These are phyloP conservation scores for Symphodus melops DNA, from an alignment of 2,113 vertebrate genomes.

Conservation along the genomic window DNA sequence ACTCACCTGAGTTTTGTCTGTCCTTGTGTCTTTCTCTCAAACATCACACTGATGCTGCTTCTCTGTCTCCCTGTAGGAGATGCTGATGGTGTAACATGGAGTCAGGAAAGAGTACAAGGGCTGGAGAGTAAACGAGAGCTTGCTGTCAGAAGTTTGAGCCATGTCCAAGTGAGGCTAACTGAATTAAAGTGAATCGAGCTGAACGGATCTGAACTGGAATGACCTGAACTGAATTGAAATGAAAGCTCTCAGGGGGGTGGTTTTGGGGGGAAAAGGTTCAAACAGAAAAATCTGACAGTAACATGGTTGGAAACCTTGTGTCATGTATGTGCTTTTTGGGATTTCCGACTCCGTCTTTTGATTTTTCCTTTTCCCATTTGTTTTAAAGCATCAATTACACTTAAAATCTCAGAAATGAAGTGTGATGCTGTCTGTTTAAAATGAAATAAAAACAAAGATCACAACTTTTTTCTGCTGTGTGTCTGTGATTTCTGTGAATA, in stretches of 20 bases:
- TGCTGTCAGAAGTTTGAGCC: constrained; percentile 25
- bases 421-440: too few relatives aligned
- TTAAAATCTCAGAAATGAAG: too few relatives aligned
- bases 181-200: constrained; percentile 55
- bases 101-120: background rate
- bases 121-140: constrained; percentile 17
- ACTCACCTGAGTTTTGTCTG: background rate
- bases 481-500: background rate
- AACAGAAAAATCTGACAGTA: constrained; percentile 24
- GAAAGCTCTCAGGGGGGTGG: constrained; percentile 18
- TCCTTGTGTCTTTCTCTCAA: background rate
- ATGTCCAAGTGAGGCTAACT: constrained; percentile 51
- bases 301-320: constrained; percentile 25
- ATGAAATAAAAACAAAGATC: too few relatives aligned
- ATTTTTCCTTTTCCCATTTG: background rate
- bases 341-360: background rate
- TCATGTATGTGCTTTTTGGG: background rate
- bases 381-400: background rate
- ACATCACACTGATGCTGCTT: constrained; percentile 1
- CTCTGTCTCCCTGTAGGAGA: constrained; percentile 62
- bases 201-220: constrained; percentile 58
- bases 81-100: constrained; percentile 41
- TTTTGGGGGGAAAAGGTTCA: background rate
- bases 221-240: constrained; percentile 36
- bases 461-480: too few relatives aligned